Conservation (phyloP, 2,113 vertebrate species). For the Gavialis gangeticus region DNA sequence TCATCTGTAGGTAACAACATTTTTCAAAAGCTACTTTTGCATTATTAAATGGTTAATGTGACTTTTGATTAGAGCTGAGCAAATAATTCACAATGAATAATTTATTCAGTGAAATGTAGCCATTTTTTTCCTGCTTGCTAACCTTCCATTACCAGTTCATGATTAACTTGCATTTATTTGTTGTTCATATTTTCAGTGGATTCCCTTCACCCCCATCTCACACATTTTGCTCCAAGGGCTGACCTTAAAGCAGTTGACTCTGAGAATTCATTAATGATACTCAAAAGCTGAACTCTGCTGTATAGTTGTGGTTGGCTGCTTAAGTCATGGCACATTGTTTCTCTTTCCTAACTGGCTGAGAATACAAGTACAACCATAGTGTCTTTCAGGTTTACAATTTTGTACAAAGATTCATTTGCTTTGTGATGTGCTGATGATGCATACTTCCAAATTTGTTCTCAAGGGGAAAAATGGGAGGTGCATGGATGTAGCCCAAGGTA, state of each 20-base stretch:
- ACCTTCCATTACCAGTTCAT: rapidly evolving
- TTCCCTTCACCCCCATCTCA: background rate
- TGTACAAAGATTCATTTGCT: background rate
- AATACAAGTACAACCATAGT: background rate
- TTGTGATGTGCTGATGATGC: rapidly evolving
- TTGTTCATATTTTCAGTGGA: background rate
- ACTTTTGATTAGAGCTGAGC: background rate
- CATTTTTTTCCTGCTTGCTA: background rate
- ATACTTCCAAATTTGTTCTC: background rate
- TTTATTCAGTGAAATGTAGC: background rate
- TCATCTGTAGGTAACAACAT: background rate
- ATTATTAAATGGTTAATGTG: background rate
- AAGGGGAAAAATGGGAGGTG: background rate
- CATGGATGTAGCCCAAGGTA: background rate
- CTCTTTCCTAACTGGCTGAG: background rate
- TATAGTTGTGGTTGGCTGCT: rapidly evolving
- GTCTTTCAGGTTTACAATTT: rapidly evolving
- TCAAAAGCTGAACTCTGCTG: background rate
- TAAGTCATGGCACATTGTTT: background rate
- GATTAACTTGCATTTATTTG: background rate
- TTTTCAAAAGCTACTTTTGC: background rate
- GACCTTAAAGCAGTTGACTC: background rate
- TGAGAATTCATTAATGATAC: background rate
- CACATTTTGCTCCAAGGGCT: background rate
- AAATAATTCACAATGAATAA: background rate